Conservation (phyloP, 1,140 invertebrate genomes). For the Drosophila bocki region DNA sequence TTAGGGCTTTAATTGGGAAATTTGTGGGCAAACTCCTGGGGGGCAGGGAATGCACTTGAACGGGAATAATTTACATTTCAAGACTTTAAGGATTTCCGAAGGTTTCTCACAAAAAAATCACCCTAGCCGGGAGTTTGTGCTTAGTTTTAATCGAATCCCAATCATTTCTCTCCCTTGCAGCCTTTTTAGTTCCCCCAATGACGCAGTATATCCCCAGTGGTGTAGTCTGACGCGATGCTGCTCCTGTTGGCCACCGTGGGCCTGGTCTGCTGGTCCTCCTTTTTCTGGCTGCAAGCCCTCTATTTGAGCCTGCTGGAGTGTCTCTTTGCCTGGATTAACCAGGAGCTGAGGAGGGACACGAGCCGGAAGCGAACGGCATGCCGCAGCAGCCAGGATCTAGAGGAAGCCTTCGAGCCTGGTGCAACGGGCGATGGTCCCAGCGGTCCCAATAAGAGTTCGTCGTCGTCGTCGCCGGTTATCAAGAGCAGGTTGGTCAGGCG, state of each 20-base stretch:
- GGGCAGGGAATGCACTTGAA: not conserved
- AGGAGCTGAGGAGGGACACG: slow-evolving; percentile 9
- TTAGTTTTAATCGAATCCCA: not conserved
- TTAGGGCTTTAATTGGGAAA: slow-evolving; percentile 74
- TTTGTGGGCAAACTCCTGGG: slow-evolving; percentile 22
- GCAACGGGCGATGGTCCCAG: not conserved
- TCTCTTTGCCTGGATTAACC: slow-evolving; percentile 34
- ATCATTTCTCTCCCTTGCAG: not conserved
- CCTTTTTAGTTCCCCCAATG: not conserved
- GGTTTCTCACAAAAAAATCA: not conserved
- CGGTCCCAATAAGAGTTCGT: not conserved
- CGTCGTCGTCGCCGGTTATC: slow-evolving; percentile 4
- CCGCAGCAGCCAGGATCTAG: too few relatives aligned
- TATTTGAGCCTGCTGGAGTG: slow-evolving; percentile 42
- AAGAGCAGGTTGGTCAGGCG: slow-evolving; percentile 20
- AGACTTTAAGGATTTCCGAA: too few relatives aligned
- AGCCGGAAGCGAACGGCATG: not conserved
- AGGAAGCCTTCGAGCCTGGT: not conserved
- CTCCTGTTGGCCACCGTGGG: not conserved
- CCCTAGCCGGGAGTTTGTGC: not conserved
- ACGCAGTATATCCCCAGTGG: not conserved
- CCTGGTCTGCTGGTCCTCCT: slow-evolving; percentile 19
- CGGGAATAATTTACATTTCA: not conserved
- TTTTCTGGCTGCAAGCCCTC: slow-evolving; percentile 1
- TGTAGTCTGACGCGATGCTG: not conserved